phyloP scores from a whole-genome alignment of 2,797 vertebrate species.

The Chanos chanos region DNA sequence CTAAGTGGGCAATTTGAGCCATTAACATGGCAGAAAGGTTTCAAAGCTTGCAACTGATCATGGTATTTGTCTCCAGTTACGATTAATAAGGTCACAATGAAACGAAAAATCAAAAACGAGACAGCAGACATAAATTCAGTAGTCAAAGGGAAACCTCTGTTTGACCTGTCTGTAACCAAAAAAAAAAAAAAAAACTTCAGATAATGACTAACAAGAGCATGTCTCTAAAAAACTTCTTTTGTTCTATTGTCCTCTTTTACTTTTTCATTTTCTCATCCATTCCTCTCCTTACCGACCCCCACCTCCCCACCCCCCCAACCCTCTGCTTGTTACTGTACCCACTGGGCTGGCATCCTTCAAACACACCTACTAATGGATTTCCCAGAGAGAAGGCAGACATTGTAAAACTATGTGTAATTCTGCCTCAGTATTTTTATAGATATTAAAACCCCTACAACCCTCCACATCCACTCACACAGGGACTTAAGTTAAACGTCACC shows the following conservation, averaged over 20 bases:
- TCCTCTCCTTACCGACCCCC: not conserved
- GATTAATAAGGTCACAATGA: no score
- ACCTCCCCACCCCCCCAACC: not conserved
- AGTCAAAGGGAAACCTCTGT: no score
- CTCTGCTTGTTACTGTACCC: constrained; percentile 22
- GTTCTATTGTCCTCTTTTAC: not conserved
- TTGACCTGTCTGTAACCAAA: no score
- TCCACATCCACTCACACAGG: constrained; percentile 10
- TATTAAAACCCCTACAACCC: constrained; percentile 16
- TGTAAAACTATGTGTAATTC: constrained; percentile 25
- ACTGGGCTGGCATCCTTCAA: constrained; percentile 51
- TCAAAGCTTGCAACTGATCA: no score
- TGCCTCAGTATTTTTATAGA: constrained; percentile 32
- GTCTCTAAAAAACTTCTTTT: constrained; percentile 1
- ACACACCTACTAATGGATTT: constrained; percentile 69
- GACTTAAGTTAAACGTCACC: no score
- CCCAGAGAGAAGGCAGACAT: constrained; percentile 48
- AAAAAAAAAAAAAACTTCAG: no score
- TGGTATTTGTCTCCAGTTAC: no score
- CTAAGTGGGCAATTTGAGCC: no score
- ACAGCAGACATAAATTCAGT: no score
- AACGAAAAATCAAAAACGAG: no score
- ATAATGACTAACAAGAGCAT: no score
- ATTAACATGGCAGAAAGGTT: no score
- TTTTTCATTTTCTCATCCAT: not conserved